Percentiles rank a stretch among this genome's conserved stretches.
Conservation (phyloP, 2,113 vertebrate species). For the Marmota flaviventris region DNA sequence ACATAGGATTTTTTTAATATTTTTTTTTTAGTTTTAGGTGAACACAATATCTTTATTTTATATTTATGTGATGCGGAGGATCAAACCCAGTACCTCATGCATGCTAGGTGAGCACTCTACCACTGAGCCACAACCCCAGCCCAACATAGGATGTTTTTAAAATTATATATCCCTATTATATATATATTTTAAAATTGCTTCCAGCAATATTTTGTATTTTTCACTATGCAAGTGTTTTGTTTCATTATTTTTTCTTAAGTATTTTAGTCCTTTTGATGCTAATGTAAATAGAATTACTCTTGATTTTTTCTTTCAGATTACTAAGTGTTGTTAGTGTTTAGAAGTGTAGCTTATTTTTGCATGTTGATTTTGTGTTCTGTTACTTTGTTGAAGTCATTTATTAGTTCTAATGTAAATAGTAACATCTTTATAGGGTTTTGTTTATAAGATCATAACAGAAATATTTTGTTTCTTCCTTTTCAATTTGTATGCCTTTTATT, state of each 20-base stretch:
- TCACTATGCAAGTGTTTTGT: neutral
- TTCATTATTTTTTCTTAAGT: neutral
- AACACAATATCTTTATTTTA: too few species aligned
- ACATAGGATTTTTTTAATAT: neutral
- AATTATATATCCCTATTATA: too few species aligned
- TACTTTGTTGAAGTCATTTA: neutral
- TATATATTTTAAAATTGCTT: neutral
- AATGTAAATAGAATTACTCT: neutral
- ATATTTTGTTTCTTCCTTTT: conserved; percentile 21
- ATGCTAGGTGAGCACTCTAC: too few species aligned
- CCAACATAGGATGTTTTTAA: too few species aligned
- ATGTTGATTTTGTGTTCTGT: neutral
- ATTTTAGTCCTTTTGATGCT: conserved; percentile 22
- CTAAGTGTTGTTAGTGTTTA: neutral
- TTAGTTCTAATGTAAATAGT: neutral
- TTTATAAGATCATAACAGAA: neutral
- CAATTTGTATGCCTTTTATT: neutral
- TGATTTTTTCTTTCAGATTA: neutral
- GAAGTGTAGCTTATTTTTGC: neutral
- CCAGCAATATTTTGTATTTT: neutral
- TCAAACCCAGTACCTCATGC: too few species aligned
- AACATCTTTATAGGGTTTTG: neutral
- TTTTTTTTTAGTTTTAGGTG: too few species aligned
- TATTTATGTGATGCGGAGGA: too few species aligned
- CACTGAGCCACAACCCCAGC: too few species aligned